Percentiles rank a stretch among this genome's conserved stretches.
Conservation (phyloP, 1,140 invertebrate species). For the Lanistes nyassanus region DNA sequence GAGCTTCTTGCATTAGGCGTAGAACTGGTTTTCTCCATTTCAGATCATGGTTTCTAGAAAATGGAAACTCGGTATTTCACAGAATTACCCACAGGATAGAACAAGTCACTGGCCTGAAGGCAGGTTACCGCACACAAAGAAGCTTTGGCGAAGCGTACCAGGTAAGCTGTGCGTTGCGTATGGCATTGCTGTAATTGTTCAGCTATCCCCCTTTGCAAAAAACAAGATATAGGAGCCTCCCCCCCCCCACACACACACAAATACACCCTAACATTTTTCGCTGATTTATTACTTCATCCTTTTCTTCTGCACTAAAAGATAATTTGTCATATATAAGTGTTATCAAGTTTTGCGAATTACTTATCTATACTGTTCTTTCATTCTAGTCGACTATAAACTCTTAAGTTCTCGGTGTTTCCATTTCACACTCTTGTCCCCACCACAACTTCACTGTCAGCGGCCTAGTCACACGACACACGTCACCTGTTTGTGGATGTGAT, state of each 20-base stretch:
- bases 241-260: too few species aligned
- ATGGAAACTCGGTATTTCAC: not conserved
- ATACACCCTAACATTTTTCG: too few species aligned
- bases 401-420: not conserved
- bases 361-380: not conserved
- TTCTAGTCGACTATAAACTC: not conserved
- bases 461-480: too few species aligned
- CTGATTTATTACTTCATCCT: not conserved
- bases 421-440: not conserved
- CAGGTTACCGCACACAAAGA: not conserved
- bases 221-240: too few species aligned
- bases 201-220: too few species aligned
- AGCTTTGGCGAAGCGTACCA: constrained; percentile 34
- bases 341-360: not conserved
- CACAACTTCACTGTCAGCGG: not conserved
- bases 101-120: constrained; percentile 24
- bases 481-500: too few species aligned
- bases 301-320: not conserved
- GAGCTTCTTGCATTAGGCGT: too few species aligned
- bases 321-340: not conserved
- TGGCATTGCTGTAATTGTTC: too few species aligned
- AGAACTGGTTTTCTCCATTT: not conserved
- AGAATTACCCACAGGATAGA: constrained; percentile 21
- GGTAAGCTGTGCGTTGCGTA: constrained; percentile 9
- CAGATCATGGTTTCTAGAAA: constrained; percentile 38